A percentile compares a stretch with the other conserved stretches of the same genome.
Evolutionary conservation across 2,113 vertebrate genomes (phyloP).

Genomic region (Lamprotornis superbus): DNA sequence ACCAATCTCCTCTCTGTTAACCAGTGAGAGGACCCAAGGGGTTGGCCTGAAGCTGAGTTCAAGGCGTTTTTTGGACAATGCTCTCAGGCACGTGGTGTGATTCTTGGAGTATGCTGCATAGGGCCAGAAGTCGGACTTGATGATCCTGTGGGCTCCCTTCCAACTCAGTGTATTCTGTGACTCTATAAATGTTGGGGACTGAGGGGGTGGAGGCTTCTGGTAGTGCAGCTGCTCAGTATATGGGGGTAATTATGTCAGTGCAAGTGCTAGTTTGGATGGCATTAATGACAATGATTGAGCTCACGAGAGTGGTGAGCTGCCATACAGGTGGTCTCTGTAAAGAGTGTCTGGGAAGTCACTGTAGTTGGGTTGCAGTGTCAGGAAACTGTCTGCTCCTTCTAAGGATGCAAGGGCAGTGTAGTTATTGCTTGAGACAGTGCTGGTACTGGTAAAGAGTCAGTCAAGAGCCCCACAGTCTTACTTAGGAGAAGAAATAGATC

Average conservation of each 20-base stretch:
- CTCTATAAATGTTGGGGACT: not conserved
- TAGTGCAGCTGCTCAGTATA: not conserved
- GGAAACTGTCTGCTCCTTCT: not conserved
- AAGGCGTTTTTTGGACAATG: not conserved
- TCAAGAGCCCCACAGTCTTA: not conserved
- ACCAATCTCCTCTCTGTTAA: not conserved
- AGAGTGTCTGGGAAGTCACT: not conserved
- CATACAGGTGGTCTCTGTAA: fast-evolving
- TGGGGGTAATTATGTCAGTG: fast-evolving
- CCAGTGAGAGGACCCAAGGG: not conserved
- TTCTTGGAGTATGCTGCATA: not conserved
- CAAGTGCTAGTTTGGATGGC: not conserved
- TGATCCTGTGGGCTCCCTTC: not conserved
- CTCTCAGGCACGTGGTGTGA: not conserved
- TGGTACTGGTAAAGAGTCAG: not conserved
- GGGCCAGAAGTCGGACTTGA: not conserved
- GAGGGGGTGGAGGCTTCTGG: not conserved
- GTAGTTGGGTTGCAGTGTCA: not conserved
- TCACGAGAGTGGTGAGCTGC: not conserved
- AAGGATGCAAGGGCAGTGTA: not conserved
- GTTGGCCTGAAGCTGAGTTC: not conserved
- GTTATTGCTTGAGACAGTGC: not conserved
- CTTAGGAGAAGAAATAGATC: not conserved
- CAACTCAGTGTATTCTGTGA: not conserved
- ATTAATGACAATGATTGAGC: too few species aligned